phyloP scores from a whole-genome alignment of 1,140 invertebrate genomes.

The Drosophila kanapiae region DNA sequence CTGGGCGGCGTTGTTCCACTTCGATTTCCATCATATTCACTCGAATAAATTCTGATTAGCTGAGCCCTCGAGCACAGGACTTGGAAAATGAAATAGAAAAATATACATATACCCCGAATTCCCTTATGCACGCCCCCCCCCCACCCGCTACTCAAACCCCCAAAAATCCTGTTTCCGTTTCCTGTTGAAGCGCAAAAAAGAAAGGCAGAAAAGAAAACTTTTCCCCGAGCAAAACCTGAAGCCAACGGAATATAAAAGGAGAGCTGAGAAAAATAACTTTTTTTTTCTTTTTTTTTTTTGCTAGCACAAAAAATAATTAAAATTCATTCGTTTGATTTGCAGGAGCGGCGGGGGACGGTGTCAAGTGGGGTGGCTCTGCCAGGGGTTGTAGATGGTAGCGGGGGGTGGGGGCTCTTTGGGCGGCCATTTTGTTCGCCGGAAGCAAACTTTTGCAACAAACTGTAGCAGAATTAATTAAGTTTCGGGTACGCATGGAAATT shows the following conservation, averaged over 20 bases:
- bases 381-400: background rate
- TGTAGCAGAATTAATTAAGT: constrained; percentile 82
- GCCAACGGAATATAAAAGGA: constrained; percentile 15
- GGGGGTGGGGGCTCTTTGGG: constrained; percentile 14
- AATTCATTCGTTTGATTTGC: constrained; percentile 82
- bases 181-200: constrained; percentile 12
- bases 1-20: constrained; percentile 6
- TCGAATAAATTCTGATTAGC: constrained; percentile 44
- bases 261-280: constrained; percentile 22
- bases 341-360: background rate
- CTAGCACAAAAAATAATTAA: constrained; percentile 76
- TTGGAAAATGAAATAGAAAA: constrained; percentile 27
- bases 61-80: background rate
- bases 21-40: constrained; percentile 37
- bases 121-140: background rate
- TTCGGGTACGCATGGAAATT: constrained; percentile 79
- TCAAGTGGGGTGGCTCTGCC: background rate
- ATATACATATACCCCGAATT: constrained; percentile 19
- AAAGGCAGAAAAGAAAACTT: constrained; percentile 31
- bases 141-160: no score
- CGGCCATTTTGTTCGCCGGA: constrained; percentile 57
- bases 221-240: constrained; percentile 20
- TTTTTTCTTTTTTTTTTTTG: constrained; percentile 3
- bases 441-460: constrained; percentile 73
- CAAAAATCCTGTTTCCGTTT: constrained; percentile 14